Percentiles rank a stretch among this genome's conserved stretches.
phyloP scores from a whole-genome alignment of 1,140 invertebrate species.

The Homalodisca vitripennis region DNA sequence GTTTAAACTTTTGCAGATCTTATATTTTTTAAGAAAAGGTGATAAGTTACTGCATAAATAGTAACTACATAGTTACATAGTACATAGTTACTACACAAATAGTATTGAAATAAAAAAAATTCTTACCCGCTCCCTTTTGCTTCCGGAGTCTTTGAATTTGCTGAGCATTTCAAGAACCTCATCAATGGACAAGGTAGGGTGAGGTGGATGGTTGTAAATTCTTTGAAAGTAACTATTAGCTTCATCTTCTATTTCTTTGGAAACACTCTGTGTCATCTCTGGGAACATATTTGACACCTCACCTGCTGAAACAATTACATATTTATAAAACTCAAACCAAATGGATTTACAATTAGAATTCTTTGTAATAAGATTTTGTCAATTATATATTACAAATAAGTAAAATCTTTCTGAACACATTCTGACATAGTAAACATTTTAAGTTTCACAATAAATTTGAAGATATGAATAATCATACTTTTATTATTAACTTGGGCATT shows the following conservation, averaged over 20 bases:
- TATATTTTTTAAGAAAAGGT: background rate
- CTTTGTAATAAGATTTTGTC: too few species aligned
- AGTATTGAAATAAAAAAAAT: constrained; percentile 32
- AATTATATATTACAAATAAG: too few species aligned
- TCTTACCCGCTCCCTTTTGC: constrained; percentile 75
- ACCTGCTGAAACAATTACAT: too few species aligned
- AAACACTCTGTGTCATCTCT: constrained; percentile 72
- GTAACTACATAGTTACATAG: background rate
- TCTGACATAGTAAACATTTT: too few species aligned
- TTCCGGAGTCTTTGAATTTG: constrained; percentile 89
- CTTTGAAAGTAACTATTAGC: constrained; percentile 97
- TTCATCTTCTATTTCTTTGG: constrained; percentile 97
- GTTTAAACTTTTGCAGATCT: too few species aligned
- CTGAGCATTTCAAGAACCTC: constrained; percentile 94
- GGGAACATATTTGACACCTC: constrained; percentile 57
- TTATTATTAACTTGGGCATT: too few species aligned
- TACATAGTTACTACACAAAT: background rate
- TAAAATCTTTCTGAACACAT: too few species aligned
- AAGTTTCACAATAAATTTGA: too few species aligned
- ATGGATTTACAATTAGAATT: too few species aligned
- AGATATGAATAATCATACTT: too few species aligned
- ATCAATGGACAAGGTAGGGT: constrained; percentile 88
- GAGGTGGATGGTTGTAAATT: constrained; percentile 96
- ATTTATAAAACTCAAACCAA: too few species aligned
- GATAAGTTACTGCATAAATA: too few species aligned